A percentile compares a stretch with the other conserved stretches of the same genome.
These are phyloP conservation scores for Ligdia adustata DNA, from an alignment of 2,888 invertebrate genomes.

Conservation along the genomic window DNA sequence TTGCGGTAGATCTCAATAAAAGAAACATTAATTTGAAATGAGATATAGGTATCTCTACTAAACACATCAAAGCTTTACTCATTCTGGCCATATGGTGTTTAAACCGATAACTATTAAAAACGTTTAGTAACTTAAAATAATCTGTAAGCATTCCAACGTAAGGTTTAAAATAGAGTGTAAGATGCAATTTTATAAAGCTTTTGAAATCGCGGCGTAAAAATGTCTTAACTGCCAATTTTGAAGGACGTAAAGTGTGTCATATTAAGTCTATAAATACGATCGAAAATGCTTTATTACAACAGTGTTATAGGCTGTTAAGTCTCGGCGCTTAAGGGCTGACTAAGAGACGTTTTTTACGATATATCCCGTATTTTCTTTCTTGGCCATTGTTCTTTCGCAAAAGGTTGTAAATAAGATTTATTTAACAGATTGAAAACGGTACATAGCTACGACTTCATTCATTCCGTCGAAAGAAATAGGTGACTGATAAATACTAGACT, in stretches of 20 bases:
- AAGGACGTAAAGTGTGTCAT: slow-evolving; percentile 5
- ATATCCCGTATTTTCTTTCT: slow-evolving; percentile 15
- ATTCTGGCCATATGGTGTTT: slow-evolving; percentile 21
- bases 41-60: slow-evolving; percentile 14
- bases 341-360: slow-evolving; percentile 18
- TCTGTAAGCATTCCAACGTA: background rate
- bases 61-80: slow-evolving; percentile 22
- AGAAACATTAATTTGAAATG: slow-evolving; percentile 6
- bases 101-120: slow-evolving; percentile 15
- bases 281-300: slow-evolving; percentile 2
- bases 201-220: slow-evolving; percentile 5
- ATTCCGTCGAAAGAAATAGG: too few relatives aligned
- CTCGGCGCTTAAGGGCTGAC: slow-evolving; percentile 7
- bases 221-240: slow-evolving; percentile 11
- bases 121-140: background rate
- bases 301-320: slow-evolving; percentile 2
- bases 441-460: slow-evolving; percentile 1
- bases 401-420: slow-evolving; percentile 27
- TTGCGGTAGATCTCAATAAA: slow-evolving; percentile 18
- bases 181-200: slow-evolving; percentile 19
- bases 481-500: too few relatives aligned
- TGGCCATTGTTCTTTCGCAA: slow-evolving; percentile 21
- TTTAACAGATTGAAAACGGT: slow-evolving; percentile 16
- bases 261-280: slow-evolving; percentile 3
- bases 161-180: slow-evolving; percentile 2